Evolutionary conservation across 2,797 vertebrate species (phyloP).

Genomic region (Tapera naevia): DNA sequence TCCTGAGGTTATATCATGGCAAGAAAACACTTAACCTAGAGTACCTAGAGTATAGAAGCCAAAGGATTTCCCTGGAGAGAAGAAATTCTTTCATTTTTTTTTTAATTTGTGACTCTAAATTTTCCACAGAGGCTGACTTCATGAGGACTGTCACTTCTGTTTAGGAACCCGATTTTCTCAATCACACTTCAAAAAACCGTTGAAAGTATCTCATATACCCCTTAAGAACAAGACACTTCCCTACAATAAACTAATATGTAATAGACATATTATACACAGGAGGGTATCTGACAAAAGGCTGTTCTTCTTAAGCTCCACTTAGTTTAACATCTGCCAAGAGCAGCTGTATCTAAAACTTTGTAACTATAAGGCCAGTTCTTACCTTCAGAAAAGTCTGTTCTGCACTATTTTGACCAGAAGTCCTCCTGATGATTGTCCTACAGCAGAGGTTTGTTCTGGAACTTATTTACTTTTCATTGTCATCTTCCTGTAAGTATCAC

Average conservation of each 20-base stretch:
- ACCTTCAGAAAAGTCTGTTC: not conserved
- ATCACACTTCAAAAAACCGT: not conserved
- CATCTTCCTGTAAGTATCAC: not conserved
- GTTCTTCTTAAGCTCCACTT: not conserved
- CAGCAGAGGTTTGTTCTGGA: not conserved
- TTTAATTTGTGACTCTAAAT: not conserved
- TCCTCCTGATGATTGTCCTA: not conserved
- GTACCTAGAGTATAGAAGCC: not conserved
- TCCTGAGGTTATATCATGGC: not conserved
- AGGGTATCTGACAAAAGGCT: not conserved
- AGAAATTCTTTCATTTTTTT: not conserved
- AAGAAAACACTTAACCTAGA: not conserved
- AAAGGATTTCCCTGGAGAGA: not conserved
- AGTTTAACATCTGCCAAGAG: not conserved
- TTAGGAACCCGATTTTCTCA: not conserved
- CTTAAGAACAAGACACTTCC: not conserved
- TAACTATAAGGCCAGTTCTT: not conserved
- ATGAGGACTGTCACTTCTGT: not conserved
- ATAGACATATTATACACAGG: not conserved
- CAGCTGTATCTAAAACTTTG: not conserved
- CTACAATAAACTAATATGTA: not conserved
- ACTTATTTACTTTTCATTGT: not conserved
- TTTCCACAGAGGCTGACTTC: not conserved
- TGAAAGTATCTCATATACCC: not conserved
- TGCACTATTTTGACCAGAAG: not conserved